Evolutionary conservation across 1,140 invertebrate species (phyloP), one percentile per base, ranked within the genome.

Genomic region (Oreohelix idahoensis): DNA sequence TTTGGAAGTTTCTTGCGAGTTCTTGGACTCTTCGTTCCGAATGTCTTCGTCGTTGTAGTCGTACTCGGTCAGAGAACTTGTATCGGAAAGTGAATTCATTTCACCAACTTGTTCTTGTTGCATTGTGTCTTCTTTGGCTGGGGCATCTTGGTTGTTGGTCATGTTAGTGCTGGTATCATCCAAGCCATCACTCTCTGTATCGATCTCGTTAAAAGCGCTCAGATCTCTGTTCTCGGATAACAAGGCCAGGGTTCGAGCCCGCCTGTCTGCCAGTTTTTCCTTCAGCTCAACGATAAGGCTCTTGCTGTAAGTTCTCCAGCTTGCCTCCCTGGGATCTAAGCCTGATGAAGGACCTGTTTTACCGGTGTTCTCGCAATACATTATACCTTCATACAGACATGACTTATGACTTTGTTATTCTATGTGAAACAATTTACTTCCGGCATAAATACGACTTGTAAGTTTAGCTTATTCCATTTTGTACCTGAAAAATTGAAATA

Each of bases 221-320:
- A 70, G 38, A 36, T 80, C 79, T 26, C 23, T 23, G 39, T 66
- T 71, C 20, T 80, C 69, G 10, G 63, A 42, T 38, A 80, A 66
- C 36, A 80, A 45, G 36, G 39, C 66, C n/a, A 80, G 42, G n/a
- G 79, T 80, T 39, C 66, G 66, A 29, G 66, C 45, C 4, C 79
- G 49, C 42, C 79, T 70, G 79, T 42, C 79, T 20, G 35, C 79
- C 42, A 80, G 69, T 66, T 80, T 80, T 29, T 80, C 79, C 39
- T 80, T 80, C 8, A 80, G 42, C 32, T 80, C 79, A 11, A 42
- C 39, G 13, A 80, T 80, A n/a, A 80, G 38, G 26, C 20, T 71
- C 45, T 80, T 80, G 58, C 79, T 80, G 69, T 80, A 80, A 20
- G 15, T 70, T 71, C 79, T 39, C 79, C 79, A 80, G 49, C 35